phyloP scores from a whole-genome alignment of 2,888 invertebrate species.

The Rhyacophila evoluta region DNA sequence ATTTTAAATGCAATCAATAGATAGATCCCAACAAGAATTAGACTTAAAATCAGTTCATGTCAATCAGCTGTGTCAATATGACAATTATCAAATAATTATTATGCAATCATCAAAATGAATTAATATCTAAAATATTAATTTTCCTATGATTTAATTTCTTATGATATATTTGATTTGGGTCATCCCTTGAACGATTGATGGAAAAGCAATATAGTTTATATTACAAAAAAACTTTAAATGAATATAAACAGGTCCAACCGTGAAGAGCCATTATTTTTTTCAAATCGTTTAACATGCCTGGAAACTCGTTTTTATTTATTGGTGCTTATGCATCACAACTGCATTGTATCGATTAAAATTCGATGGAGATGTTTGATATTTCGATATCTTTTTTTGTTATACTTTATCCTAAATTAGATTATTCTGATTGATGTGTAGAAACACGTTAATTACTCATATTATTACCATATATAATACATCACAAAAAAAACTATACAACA shows the following conservation, averaged over 20 bases:
- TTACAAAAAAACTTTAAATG: constrained; percentile 49
- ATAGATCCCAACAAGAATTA: too few species aligned
- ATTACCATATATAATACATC: too few species aligned
- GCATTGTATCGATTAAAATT: constrained; percentile 48
- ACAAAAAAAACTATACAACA: too few species aligned
- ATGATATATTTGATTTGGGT: too few species aligned
- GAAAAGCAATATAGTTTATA: constrained; percentile 48
- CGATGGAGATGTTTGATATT: constrained; percentile 40
- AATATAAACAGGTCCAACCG: constrained; percentile 50
- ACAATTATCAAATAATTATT: too few species aligned
- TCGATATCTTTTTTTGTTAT: constrained; percentile 20
- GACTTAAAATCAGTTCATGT: too few species aligned
- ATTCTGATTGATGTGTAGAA: constrained; percentile 27
- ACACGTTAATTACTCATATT: background rate
- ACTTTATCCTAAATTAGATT: constrained; percentile 22
- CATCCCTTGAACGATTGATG: constrained; percentile 38
- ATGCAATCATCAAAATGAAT: too few species aligned
- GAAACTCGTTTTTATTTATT: constrained; percentile 51
- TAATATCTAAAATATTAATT: too few species aligned
- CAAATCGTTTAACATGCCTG: constrained; percentile 53
- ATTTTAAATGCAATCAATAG: too few species aligned
- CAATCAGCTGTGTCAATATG: too few species aligned
- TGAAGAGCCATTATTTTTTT: constrained; percentile 43
- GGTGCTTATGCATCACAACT: constrained; percentile 41
- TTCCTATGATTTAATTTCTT: too few species aligned